These are phyloP conservation scores for Dinoponera quadriceps DNA, from an alignment of 1,140 invertebrate species.

Conservation along the genomic window DNA sequence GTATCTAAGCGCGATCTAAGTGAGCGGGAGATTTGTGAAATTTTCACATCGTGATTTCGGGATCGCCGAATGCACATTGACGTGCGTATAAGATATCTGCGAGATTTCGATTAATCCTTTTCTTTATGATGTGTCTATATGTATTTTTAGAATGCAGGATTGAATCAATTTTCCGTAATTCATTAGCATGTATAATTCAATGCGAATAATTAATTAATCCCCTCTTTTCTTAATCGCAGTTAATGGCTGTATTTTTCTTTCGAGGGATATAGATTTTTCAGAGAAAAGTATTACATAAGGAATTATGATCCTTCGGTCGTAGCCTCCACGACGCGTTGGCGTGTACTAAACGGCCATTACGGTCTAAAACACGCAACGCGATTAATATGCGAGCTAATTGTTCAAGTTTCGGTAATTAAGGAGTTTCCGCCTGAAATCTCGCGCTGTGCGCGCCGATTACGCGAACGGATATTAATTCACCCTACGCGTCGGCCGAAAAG, in stretches of 20 bases:
- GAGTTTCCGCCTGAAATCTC: conserved; percentile 38
- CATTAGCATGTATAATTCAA: not conserved
- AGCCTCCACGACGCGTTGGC: not conserved
- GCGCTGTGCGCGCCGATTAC: conserved; percentile 3
- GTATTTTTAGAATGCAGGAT: not conserved
- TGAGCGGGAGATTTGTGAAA: not conserved
- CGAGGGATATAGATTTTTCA: not conserved
- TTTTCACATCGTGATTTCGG: conserved; percentile 5
- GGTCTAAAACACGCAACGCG: conserved; percentile 35
- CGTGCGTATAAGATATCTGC: not conserved
- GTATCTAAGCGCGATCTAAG: not conserved
- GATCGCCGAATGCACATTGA: not conserved
- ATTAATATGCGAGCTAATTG: conserved; percentile 55
- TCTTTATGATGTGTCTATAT: not conserved
- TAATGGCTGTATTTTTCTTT: not conserved
- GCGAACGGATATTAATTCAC: conserved; percentile 36
- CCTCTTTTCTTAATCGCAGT: not conserved
- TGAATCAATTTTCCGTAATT: not conserved
- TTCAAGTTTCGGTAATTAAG: conserved; percentile 57
- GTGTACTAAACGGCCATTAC: conserved; percentile 22
- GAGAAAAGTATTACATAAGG: not conserved
- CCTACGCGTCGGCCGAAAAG: not conserved
- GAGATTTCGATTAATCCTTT: not conserved
- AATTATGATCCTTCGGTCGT: conserved; percentile 3
- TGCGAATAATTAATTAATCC: not conserved